phyloP scores from a whole-genome alignment of 1,140 invertebrate species.

The Bombus huntii region DNA sequence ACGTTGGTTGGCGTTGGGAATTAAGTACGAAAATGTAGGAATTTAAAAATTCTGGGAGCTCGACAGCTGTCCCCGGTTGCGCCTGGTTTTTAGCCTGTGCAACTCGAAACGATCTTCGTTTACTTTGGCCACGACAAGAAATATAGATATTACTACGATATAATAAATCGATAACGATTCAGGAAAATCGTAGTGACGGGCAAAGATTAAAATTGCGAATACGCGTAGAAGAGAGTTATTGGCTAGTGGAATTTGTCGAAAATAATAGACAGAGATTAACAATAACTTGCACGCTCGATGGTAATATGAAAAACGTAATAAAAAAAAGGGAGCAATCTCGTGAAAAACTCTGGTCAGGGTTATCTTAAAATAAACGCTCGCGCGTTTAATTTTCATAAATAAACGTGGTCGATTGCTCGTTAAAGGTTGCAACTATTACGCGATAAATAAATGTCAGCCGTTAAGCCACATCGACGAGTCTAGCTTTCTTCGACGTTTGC shows the following conservation, averaged over 20 bases:
- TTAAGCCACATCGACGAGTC: background rate
- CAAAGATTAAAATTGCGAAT: too few relatives aligned
- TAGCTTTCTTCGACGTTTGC: too few relatives aligned
- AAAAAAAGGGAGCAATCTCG: background rate
- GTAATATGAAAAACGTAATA: background rate
- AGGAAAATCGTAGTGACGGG: too few relatives aligned
- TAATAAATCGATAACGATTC: fast-evolving
- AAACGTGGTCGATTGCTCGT: background rate
- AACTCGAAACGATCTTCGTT: constrained; percentile 23
- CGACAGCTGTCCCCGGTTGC: background rate
- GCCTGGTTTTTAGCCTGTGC: too few relatives aligned
- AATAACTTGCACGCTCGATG: background rate
- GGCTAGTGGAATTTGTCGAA: background rate
- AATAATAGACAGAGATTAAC: background rate
- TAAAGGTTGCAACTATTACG: background rate
- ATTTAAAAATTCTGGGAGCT: background rate
- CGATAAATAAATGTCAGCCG: background rate
- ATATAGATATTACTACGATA: too few relatives aligned
- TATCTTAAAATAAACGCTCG: background rate
- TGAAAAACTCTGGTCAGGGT: background rate
- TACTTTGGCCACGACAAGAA: background rate
- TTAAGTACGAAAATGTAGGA: background rate
- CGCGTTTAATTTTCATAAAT: background rate
- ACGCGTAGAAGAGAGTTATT: too few relatives aligned
- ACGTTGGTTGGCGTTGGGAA: background rate